Base-by-base conservation (phyloP, 2,888 invertebrate species). In the Polyommatus icarus region DNA sequence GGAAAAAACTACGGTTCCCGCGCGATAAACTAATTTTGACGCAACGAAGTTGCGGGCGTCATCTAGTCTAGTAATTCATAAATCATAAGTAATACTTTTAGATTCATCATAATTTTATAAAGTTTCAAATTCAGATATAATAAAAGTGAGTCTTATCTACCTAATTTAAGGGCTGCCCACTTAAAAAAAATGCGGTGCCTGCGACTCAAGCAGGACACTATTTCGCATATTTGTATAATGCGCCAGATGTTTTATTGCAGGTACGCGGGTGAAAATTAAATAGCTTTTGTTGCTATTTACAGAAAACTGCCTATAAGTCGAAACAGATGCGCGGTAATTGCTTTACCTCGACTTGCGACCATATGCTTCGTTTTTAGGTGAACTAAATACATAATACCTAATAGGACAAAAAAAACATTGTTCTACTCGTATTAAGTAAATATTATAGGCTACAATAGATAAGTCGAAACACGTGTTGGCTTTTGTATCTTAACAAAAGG, bases 321-420 rank as follows among this genome's bases (percentile, higher is more conserved):
- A 77, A 79, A 81, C 80, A 78, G 78, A 78, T 79, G 78, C 77
- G 36, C 20, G 46, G 57, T 67, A 67, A 67, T 67, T 67, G 67
- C 32, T 67, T 67, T 1, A 67, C 67, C 29, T 67, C 12, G 67
- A 61, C 24, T 61, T 12, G 24, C 12, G 61, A 67, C 15, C 67
- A 15, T 67, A 29, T 67, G 67, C 67, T 29, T 67, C 15, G 61
- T 18, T 10, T 18, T 5, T 67, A 67, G 29, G 29, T 24, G 4
- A 8, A 32, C 12, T 32, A 29, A 46, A 67, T n/a, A n/a, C n/a
- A n/a, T 67, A 12, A 15, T 18, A 32, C 15, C 67, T 67, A 67
- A 67, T 67, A 0, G 18, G 29, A 67, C 67, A 67, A 67, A 67
- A 24, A 32, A 10, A 67, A 15, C 5, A 67, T 29, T 67, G 67